Base-by-base conservation (phyloP, 2,888 invertebrate species). In the Apotomis capreana region DNA sequence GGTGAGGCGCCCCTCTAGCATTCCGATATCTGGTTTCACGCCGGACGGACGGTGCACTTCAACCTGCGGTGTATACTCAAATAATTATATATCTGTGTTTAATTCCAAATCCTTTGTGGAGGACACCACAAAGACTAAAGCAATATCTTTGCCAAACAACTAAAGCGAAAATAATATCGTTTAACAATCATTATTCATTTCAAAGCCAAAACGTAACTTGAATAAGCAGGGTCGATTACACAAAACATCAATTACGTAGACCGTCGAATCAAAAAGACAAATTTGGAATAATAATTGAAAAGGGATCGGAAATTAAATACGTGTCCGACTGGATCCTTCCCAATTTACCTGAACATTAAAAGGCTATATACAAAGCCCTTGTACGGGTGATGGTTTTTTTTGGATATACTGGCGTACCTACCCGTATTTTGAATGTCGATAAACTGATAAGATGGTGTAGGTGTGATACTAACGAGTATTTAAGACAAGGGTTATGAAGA, bases 231-330 rank as follows among this genome's bases (percentile, higher is more conserved):
- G 3, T 70, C 46, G 36, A 52, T 70, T 60, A 40, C 65, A 40
- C 40, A 68, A 68, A 68, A 60, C 60, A 54, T 60, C 60, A 60
- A 60, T 68, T 68, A 68, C 36, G 44, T 26, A 51, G 59, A 44
- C 44, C 59, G 8, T 60, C 4, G 67, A 68, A 67, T 71, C 60
- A 61, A 68, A 68, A 49, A 62, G 67, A 71, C 61, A 71, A 70
- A 71, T 69, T 63, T 51, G 13, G 13, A 40, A 55, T 54, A 68
- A 71, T 60, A 64, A 69, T 69, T 62, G 62, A 57, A 69, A 62
- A 62, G 62, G 69, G 57, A 69, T 55, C 60, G 75, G 74, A 74
- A 76, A 75, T 75, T 73, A 75, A 76, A 74, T 67, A 73, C 74
- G 73, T 74, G 75, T 73, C 67, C 36, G 40, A n/a, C 6, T 40